phyloP scores from a whole-genome alignment of 2,113 vertebrate species.

The Prionailurus bengalensis region DNA sequence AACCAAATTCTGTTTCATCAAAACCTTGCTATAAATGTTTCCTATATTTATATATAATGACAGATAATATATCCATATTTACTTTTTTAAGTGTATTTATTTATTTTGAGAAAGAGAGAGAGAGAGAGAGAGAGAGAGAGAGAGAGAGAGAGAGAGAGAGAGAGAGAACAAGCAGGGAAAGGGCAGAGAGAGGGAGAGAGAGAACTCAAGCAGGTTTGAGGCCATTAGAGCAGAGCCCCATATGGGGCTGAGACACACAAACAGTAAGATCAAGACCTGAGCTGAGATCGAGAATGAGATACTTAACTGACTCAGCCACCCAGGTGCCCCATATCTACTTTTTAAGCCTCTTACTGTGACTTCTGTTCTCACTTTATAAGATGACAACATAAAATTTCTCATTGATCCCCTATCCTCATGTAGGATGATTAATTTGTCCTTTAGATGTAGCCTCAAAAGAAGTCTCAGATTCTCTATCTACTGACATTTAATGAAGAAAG shows the following conservation, averaged over 20 bases:
- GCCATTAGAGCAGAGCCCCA: too few relatives aligned
- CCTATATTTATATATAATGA: neutral
- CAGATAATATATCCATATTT: neutral
- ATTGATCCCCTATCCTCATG: neutral
- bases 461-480: neutral
- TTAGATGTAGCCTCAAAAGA: neutral
- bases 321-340: neutral
- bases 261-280: too few relatives aligned
- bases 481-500: neutral
- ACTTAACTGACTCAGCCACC: too few relatives aligned
- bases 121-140: too few relatives aligned
- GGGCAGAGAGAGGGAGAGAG: too few relatives aligned
- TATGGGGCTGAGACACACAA: too few relatives aligned
- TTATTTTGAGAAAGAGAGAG: too few relatives aligned
- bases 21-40: neutral
- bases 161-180: too few relatives aligned
- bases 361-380: neutral
- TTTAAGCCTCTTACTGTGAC: neutral
- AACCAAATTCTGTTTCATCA: neutral
- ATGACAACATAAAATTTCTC: neutral
- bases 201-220: too few relatives aligned
- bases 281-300: too few relatives aligned
- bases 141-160: too few relatives aligned
- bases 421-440: neutral
- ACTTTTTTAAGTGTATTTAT: too few relatives aligned